Base-by-base conservation (phyloP, 2,888 invertebrate genomes). In the Camponotus fellah region DNA sequence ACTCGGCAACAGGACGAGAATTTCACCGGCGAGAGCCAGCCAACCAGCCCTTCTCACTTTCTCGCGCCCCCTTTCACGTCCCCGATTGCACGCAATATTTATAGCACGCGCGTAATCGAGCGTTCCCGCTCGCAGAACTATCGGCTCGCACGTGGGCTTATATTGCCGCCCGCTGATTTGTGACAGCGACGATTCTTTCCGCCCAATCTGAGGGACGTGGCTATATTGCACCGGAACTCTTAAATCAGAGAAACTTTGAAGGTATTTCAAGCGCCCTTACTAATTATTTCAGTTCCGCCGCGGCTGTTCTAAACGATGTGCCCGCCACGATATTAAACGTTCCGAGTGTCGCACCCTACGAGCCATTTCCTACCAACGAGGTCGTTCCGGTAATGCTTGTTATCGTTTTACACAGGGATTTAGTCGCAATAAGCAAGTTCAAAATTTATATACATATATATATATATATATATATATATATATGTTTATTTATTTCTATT, bases 1-100 rank as follows among this genome's bases (percentile, higher is more conserved):
- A 26, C 53, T 60, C 46, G 49, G 65, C 64, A 82, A 81, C 49
- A 69, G 80, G 53, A 88, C 81, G 85, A 84, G 84, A 82, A 86
- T 88, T 89, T 83, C 81, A 66, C 56, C 62, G 71, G 75, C 64
- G 84, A 49, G 77, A 26, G 26, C 26, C 26, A 26, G 26, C 26
- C 26, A 26, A 26, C 79, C 71, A 85, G 88, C 84, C 87, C 88
- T 84, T 86, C 86, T 87, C 87, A 79, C 85, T 90, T 88, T 90
- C 86, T 85, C 89, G 85, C 84, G 86, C 74, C n/a, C 62, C 40
- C 71, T 68, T 74, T 83, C 87, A 77, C 64, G 72, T 85, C 77
- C 85, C 2, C 87, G 87, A 90, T 90, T 89, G 90, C 90, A 87
- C 90, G 90, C 87, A 88, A 90, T 90, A 90, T 90, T 90, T 90